These are phyloP conservation scores for Microtus pennsylvanicus DNA, from an alignment of 2,113 vertebrate genomes.

Conservation along the genomic window DNA sequence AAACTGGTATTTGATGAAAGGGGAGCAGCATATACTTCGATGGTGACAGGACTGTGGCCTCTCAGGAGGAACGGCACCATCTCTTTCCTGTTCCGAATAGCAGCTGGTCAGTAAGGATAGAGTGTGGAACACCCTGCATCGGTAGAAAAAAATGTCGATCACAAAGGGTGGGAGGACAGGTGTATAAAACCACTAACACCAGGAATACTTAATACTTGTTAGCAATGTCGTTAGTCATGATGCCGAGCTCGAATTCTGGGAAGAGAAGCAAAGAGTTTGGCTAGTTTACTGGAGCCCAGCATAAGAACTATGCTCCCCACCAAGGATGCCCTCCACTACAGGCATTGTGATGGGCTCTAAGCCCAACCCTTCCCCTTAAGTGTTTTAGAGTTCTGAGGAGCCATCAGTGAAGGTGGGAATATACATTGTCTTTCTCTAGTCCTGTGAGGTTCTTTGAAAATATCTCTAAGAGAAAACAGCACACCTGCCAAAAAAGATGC, in stretches of 20 bases:
- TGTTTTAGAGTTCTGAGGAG: constrained; percentile 2
- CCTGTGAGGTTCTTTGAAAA: constrained; percentile 47
- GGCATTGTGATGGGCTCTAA: neutral
- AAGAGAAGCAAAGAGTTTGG: neutral
- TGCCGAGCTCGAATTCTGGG: neutral
- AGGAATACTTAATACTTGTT: neutral
- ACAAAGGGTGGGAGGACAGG: neutral
- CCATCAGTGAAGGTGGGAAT: neutral
- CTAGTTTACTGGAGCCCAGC: neutral
- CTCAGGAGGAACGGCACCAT: neutral
- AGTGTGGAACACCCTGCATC: neutral
- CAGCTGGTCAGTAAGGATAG: constrained; percentile 8
- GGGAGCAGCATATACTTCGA: neutral
- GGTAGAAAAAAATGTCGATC: neutral
- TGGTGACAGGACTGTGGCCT: neutral
- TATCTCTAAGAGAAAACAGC: constrained; percentile 27
- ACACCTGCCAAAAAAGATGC: neutral
- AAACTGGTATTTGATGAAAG: neutral
- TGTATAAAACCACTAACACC: neutral
- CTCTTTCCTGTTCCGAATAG: constrained; percentile 36
- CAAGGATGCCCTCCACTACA: neutral
- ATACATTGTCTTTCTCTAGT: neutral
- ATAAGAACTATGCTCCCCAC: neutral
- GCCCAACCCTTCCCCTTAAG: neutral
- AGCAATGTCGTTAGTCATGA: neutral